Base-by-base conservation (phyloP, 2,113 vertebrate species). In the Bagarius yarrelli region DNA sequence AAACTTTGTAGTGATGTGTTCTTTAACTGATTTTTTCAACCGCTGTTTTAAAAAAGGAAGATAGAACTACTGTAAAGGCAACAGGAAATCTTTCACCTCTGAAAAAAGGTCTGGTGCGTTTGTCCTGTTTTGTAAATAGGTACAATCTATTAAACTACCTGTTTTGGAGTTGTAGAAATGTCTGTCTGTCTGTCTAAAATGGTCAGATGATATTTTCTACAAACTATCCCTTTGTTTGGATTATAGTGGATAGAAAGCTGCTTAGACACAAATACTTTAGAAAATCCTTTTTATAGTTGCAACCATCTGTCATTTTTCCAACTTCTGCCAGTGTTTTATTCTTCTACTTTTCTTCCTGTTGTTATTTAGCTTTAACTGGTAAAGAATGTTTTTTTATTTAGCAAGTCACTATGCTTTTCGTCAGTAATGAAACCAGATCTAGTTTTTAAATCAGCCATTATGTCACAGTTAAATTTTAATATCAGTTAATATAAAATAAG, bases 371-470 rank as follows among this genome's bases (percentile, higher is more conserved):
- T 83, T 79, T 27, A 85, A 84, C 64, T 88, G 83, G 50, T 57
- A 12, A 77, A 21, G 32, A 81, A 78, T 83, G 67, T 57, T 80
- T 52, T 86, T 86, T 89, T 72, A 84, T 84, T 81, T 63, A 76
- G 69, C 57, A 86, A 50, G 74, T 79, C 67, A 52, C 85, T 44
- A 34, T 32, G 55, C 47, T 75, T 87, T 81, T 86, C 82, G 77
- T 83, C 70, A 80, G 76, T 83, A 85, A 71, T 78, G 83, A 85
- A 81, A 66, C 83, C 77, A 76, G 76, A 81, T 75, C 73, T 67
- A 82, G 76, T 87, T 76, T 52, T 80, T 83, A 86, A 11, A 21
- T 8, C 36, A 40, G 36, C 21, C 18, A 36, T 66, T 5, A 44
- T 69, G 47, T 50, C 14, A 71, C 47, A 50, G 23, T 71, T 50